Base-by-base conservation (phyloP, 2,888 invertebrate genomes). In the Scaptomyza flava region DNA sequence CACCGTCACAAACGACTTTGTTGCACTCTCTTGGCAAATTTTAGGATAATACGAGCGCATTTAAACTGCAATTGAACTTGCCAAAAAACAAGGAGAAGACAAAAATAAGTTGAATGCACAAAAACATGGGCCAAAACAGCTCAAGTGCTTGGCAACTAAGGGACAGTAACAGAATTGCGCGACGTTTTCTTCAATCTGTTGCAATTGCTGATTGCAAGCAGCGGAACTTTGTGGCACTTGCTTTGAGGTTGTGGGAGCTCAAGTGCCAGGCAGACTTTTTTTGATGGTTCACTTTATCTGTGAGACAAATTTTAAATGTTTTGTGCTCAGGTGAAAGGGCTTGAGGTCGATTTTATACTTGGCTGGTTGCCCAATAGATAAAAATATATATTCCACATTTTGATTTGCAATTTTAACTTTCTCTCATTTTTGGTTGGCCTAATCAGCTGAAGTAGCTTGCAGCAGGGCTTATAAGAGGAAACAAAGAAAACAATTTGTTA, bases 61-160 rank as follows among this genome's bases (percentile, higher is more conserved):
- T 77, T 65, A 53, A 60, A 46, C 61, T 77, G 67, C 77, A 77
- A 62, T 77, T 67, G 62, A 64, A 66, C 45, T 47, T 43, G 46
- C 48, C 48, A 8, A 47, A 60, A 53, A 54, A 43, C n/a, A 3
- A 17, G 17, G 38, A 17, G 34, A 34, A n/a, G 8, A 51, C 33
- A 11, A 23, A 17, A 8, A 11, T 6, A 36, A 33, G 42, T 9
- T 31, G 31, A 45, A 50, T 65, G 57, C 61, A 60, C 14, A 17
- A 12, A 27, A 46, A 50, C n/a, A 11, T 6, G n/a, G n/a, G 30
- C 14, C 20, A 48, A 48, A 61, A 6, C 14, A 43, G 36, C 17
- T 14, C 33, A 12, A 38, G 38, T 14, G 23, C 14, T 33, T 9
- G 5, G 17, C 33, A 43, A 42, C 57, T 14, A 7, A 48, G 34